Evolutionary conservation across 1,140 invertebrate genomes (phyloP), one percentile per base, ranked within the genome.

Genomic region (Physella acuta): DNA sequence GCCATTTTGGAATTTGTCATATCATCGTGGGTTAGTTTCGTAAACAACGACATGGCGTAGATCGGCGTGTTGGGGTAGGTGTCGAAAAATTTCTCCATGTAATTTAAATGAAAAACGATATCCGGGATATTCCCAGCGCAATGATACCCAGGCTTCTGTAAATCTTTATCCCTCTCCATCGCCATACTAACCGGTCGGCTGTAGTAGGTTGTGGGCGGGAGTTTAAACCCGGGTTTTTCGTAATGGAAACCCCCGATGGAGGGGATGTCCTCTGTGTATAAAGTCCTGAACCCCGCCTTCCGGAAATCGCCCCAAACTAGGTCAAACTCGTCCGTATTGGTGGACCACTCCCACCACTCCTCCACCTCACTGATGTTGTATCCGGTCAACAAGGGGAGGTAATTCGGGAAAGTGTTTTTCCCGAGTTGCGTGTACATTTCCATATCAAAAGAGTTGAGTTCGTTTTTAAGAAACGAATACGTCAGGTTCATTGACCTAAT

Each of bases 21-120:
- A 17, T 60, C 31, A 34, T 60, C 58, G 33, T 60, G 58, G 31
- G 58, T 60, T 4, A n/a, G 8, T 17, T 60, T 60, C 16, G 2
- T 60, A n/a, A 60, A 17, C 26, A 60, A 31, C 31, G 33, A 2
- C 3, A 60, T 34, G n/a, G 8, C 58, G 24, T 26, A 34, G 11
- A 34, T n/a, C 11, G 33, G 58, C 20, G 33, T 59, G 3, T 60
- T n/a, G 5, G 31, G 24, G n/a, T 34, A 60, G 17, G 31, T 34
- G 24, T 60, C 58, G 1, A 60, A 34, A 39, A 60, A 60, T 11
- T n/a, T 3, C 5, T 8, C 24, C 1, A 60, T 3, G n/a, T 60
- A 60, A n/a, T 60, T n/a, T 8, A 60, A n/a, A n/a, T 4, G 58
- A 39, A 36, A 60, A 4, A 14, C 33, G 31, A 39, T n/a, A 34